Evolutionary conservation across 1,140 invertebrate species (phyloP).

Genomic region (Penaeus chinensis): DNA sequence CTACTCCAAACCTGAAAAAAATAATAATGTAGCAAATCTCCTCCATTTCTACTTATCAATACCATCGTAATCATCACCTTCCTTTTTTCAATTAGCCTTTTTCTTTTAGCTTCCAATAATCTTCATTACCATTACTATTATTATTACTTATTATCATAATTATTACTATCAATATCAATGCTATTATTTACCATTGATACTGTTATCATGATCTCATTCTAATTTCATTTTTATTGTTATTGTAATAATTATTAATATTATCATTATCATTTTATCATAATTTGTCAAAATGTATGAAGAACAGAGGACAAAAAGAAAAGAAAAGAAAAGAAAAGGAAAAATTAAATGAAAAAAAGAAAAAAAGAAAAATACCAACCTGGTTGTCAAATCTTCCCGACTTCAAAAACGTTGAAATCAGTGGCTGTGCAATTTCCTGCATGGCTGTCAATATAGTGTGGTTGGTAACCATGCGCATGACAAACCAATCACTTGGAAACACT

Average conservation of each 20-base stretch:
- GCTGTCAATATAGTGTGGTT: conserved; percentile 89
- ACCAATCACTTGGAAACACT: conserved; percentile 91
- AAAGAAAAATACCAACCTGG: conserved; percentile 67
- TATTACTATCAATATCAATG: no score
- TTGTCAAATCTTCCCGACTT: conserved; percentile 77
- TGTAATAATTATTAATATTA: not conserved
- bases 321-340: not conserved
- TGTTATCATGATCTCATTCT: not conserved
- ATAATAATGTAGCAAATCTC: not conserved
- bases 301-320: not conserved
- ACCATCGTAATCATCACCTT: no score
- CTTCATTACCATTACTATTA: no score
- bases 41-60: no score
- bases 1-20: conserved; percentile 83
- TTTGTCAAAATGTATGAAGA: not conserved
- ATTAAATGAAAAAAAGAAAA: conserved; percentile 4
- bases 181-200: not conserved
- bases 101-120: conserved; percentile 3
- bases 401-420: conserved; percentile 86
- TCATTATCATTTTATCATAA: not conserved
- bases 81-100: no score
- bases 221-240: not conserved
- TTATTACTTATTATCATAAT: no score
- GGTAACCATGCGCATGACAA: conserved; percentile 90
- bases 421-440: conserved; percentile 87